Evolutionary conservation across 1,140 invertebrate genomes (phyloP), one percentile per base, ranked within the genome.

Genomic region (Ptiloglossa arizonensis): DNA sequence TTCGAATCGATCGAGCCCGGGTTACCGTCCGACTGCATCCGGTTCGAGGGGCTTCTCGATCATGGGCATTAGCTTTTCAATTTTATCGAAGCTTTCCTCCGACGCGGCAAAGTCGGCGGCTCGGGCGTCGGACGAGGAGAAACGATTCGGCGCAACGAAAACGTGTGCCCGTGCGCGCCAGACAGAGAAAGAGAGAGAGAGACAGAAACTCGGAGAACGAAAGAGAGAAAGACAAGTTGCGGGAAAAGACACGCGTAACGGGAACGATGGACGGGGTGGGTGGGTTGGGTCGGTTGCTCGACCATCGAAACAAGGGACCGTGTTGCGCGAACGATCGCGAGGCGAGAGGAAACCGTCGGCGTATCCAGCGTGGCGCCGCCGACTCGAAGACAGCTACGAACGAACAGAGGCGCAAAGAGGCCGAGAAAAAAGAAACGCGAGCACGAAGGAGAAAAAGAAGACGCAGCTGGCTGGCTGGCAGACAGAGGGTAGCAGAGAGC

Each of bases 401-500:
- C 5, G 50, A 57, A 24, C n/a, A 50, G 56, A 32, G 1, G 2
- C 17, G 41, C 38, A n/a, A 46, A 29, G 8, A 27, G 17, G 19
- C 24, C 24, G 9, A 38, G 62, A 24, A 38, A 46, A 48, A 48
- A 32, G 63, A 27, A 69, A 48, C 22, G 66, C 27, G 24, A 22
- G 35, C 52, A 41, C 29, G 6, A 15, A 56, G 52, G 68, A 73
- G 62, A 68, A 70, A 60, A 78, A 56, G 70, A 59, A 77, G 82
- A 81, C 67, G 78, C 68, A 76, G 82, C 56, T 77, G 41, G 41
- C 56, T 77, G 41, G 41, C 11, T 41, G 82, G 81, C 76, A 82
- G 82, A 83, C 76, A 76, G 79, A 57, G 77, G 76, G 77, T 62
- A 81, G 79, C 76, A 79, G 80, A 59, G 79, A 81, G 75, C 67